Evolutionary conservation across 2,888 invertebrate species (phyloP).

Genomic region (Nipponacmea schrenckii): DNA sequence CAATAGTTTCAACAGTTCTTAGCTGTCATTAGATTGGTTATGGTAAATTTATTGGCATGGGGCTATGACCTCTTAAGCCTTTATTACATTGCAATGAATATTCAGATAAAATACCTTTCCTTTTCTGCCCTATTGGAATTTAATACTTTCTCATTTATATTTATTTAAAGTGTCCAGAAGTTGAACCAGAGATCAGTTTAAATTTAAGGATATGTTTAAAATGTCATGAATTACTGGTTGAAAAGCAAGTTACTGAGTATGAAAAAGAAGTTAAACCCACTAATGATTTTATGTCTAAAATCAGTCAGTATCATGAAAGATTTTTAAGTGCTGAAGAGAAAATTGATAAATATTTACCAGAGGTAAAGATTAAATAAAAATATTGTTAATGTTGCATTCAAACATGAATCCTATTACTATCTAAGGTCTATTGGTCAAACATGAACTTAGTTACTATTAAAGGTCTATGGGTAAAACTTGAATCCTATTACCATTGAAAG

Average conservation of each 20-base stretch:
- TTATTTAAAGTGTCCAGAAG: slow-evolving; percentile 48
- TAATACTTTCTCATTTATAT: not conserved
- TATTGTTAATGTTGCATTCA: no score
- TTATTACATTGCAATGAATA: slow-evolving; percentile 1
- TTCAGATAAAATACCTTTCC: no score
- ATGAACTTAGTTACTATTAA: no score
- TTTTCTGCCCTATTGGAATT: not conserved
- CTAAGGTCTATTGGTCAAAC: no score
- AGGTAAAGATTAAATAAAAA: slow-evolving; percentile 34
- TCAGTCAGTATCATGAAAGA: slow-evolving; percentile 33
- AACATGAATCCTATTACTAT: no score
- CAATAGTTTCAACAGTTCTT: slow-evolving; percentile 35
- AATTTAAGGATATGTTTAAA: slow-evolving; percentile 47
- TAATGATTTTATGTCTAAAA: slow-evolving; percentile 34
- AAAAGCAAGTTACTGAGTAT: slow-evolving; percentile 35
- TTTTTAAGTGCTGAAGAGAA: slow-evolving; percentile 34
- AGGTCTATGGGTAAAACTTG: no score
- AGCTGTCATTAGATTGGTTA: slow-evolving; percentile 52
- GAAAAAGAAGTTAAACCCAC: slow-evolving; percentile 27
- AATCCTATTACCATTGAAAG: no score
- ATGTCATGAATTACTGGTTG: slow-evolving; percentile 42
- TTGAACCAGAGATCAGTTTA: slow-evolving; percentile 57
- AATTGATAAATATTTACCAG: slow-evolving; percentile 36
- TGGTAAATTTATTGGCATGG: slow-evolving; percentile 46
- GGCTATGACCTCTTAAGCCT: not conserved